These are phyloP conservation scores for Lochmaea crataegi DNA, from an alignment of 2,888 invertebrate species.

Conservation along the genomic window DNA sequence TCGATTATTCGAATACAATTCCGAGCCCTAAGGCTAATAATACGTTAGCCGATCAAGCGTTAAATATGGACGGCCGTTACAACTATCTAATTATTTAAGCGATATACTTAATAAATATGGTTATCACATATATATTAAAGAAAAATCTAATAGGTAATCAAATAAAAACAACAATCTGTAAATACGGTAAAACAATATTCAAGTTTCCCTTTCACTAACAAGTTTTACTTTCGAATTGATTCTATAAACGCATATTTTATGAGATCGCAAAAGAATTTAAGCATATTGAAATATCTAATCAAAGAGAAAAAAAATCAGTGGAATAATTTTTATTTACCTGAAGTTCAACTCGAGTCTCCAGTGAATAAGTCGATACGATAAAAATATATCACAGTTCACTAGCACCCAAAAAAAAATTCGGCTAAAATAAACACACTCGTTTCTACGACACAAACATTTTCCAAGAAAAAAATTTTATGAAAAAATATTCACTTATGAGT, in stretches of 20 bases:
- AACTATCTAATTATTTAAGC: no score
- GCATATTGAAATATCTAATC: constrained; percentile 11
- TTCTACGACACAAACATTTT: constrained; percentile 35
- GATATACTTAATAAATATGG: no score
- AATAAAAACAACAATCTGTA: constrained; percentile 22
- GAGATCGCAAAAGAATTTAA: constrained; percentile 24
- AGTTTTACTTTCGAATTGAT: constrained; percentile 48
- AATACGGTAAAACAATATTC: constrained; percentile 32
- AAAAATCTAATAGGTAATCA: background rate
- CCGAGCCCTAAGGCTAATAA: no score
- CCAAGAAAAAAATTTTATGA: constrained; percentile 27
- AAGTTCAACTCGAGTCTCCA: constrained; percentile 29
- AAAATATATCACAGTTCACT: constrained; percentile 46
- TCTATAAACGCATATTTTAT: constrained; percentile 34
- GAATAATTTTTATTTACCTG: constrained; percentile 34
- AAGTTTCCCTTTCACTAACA: constrained; percentile 47
- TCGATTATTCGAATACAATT: no score
- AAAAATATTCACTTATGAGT: constrained; percentile 16
- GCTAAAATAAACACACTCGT: constrained; percentile 27
- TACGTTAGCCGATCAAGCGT: no score
- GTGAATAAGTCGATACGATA: constrained; percentile 27
- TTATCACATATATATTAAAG: background rate
- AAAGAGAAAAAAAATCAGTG: constrained; percentile 7
- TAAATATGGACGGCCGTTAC: no score
- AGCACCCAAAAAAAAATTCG: constrained; percentile 36